A percentile compares a stretch with the other conserved stretches of the same genome.
Conservation (phyloP, 2,113 vertebrate genomes). For the Otolemur garnettii region DNA sequence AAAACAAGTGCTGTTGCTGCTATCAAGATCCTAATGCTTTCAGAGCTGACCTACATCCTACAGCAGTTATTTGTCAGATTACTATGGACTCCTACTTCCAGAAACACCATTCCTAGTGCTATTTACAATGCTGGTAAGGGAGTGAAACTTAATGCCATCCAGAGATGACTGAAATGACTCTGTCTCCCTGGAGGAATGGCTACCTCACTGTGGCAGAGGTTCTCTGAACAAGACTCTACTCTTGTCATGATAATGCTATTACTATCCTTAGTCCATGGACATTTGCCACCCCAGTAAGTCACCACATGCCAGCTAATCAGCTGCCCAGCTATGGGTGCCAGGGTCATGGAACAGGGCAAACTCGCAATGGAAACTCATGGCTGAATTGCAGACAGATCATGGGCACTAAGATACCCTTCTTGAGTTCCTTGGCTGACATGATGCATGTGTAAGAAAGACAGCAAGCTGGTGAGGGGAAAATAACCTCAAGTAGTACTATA, state of each 20-base stretch:
- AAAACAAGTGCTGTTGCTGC: not conserved
- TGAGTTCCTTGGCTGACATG: slow-evolving; percentile 48
- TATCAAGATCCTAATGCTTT: slow-evolving; percentile 15
- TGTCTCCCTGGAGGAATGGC: slow-evolving; percentile 40
- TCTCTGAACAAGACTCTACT: not conserved
- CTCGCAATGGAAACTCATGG: slow-evolving; percentile 23
- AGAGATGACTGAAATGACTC: slow-evolving; percentile 62
- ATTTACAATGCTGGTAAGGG: slow-evolving; percentile 60
- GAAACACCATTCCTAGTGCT: slow-evolving; percentile 36
- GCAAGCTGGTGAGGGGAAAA: slow-evolving; percentile 28
- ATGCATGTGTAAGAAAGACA: not conserved
- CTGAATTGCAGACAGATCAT: slow-evolving; percentile 34
- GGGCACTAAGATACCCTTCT: slow-evolving; percentile 33
- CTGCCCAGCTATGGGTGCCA: not conserved
- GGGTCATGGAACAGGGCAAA: slow-evolving; percentile 22
- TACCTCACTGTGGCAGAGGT: slow-evolving; percentile 1
- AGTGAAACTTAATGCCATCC: slow-evolving; percentile 58
- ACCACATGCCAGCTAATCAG: slow-evolving; percentile 35
- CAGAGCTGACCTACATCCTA: slow-evolving; percentile 46
- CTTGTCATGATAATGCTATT: slow-evolving; percentile 4
- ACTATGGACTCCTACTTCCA: not conserved
- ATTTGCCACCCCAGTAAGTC: not conserved
- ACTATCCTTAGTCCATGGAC: slow-evolving; percentile 39
- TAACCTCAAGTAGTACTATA: slow-evolving; percentile 32
- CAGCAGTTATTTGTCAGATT: slow-evolving; percentile 50